phyloP scores from a whole-genome alignment of 64 coral and sea anemone genomes.

The Dendrophyllia cribrosa region DNA sequence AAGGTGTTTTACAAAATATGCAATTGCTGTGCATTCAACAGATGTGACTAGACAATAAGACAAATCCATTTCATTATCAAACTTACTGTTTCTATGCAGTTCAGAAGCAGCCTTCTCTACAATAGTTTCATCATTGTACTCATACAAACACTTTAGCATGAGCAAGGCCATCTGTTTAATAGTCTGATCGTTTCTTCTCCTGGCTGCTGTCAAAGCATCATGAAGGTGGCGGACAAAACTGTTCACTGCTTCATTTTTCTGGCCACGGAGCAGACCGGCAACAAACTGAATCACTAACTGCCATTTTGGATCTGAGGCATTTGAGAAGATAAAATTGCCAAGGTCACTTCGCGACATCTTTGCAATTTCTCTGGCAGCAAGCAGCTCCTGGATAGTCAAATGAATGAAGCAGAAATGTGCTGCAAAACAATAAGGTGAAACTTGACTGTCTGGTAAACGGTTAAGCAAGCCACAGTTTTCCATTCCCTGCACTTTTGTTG shows the following conservation, averaged over 20 bases:
- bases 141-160: conserved; percentile 1
- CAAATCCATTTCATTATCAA: conserved; percentile 4
- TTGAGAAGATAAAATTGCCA: background rate
- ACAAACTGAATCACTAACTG: conserved; percentile 3
- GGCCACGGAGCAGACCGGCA: background rate
- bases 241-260: background rate
- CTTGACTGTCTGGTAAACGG: conserved; percentile 36
- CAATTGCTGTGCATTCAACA: conserved; percentile 45
- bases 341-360: background rate
- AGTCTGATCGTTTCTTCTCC: background rate
- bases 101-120: conserved; percentile 15
- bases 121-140: background rate
- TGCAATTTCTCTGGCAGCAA: conserved; percentile 6
- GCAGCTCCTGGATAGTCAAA: background rate
- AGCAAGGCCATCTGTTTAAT: background rate
- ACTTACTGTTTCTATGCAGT: conserved; percentile 13
- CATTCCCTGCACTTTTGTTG: conserved; percentile 15
- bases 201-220: background rate
- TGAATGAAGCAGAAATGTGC: conserved; percentile 13
- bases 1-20: background rate
- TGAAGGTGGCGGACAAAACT: background rate
- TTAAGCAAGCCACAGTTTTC: conserved; percentile 28
- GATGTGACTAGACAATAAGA: background rate
- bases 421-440: conserved; percentile 12
- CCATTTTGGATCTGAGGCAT: background rate